A percentile compares a stretch with the other conserved stretches of the same genome.
Evolutionary conservation across 2,888 invertebrate species (phyloP).

Genomic region (Sthenelais limicola): DNA sequence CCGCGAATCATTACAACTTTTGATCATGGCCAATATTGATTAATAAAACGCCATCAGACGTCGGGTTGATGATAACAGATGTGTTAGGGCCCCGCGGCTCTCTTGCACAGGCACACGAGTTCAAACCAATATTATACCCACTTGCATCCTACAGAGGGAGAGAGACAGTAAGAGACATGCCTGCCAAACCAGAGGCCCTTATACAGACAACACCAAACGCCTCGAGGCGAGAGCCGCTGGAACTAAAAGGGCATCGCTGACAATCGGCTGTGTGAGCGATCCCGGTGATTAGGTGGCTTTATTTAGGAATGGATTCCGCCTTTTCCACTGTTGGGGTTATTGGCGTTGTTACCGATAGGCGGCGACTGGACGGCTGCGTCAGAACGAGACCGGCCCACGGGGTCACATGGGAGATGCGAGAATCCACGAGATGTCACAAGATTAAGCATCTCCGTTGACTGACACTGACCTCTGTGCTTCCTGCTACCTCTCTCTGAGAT

Average conservation of each 20-base stretch:
- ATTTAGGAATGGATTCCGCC: slow-evolving; percentile 33
- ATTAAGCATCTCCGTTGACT: slow-evolving; percentile 37
- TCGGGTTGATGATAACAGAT: slow-evolving; percentile 8
- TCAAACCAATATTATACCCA: no score
- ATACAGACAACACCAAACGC: no score
- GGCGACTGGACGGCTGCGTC: slow-evolving; percentile 4
- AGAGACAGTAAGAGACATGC: no score
- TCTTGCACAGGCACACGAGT: slow-evolving; percentile 3
- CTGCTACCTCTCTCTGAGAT: slow-evolving; percentile 13
- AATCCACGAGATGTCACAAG: slow-evolving; percentile 35
- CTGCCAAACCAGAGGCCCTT: no score
- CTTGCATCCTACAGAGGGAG: no score
- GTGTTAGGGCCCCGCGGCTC: slow-evolving; percentile 27
- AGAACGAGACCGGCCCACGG: slow-evolving; percentile 5
- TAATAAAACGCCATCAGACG: slow-evolving; percentile 25
- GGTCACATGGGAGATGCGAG: slow-evolving; percentile 17
- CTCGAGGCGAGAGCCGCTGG: no score
- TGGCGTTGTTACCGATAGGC: slow-evolving; percentile 36
- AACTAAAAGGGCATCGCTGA: no score
- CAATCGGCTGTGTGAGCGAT: slow-evolving; percentile 1
- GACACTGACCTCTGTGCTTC: slow-evolving; percentile 34
- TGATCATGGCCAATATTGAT: slow-evolving; percentile 23
- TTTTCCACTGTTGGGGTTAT: slow-evolving; percentile 28
- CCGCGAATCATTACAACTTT: slow-evolving; percentile 14
- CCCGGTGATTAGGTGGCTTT: slow-evolving; percentile 27